Evolutionary conservation across 1,140 invertebrate genomes (phyloP).

Genomic region (Drosophila eugracilis): DNA sequence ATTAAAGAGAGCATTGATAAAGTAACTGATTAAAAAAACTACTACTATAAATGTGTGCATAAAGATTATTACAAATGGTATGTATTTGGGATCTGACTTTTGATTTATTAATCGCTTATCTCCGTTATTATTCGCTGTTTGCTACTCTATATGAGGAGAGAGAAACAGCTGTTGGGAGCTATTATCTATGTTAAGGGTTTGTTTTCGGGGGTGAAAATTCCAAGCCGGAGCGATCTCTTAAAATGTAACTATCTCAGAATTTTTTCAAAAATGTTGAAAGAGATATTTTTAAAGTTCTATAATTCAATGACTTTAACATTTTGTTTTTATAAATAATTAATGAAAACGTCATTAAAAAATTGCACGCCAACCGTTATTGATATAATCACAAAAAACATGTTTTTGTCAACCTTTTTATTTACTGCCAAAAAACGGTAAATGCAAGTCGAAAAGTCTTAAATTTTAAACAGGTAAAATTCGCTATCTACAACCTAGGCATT

Average conservation of each 20-base stretch:
- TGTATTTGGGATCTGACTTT: background rate
- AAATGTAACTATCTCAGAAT: background rate
- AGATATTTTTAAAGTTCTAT: too few species aligned
- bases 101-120: background rate
- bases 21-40: constrained; percentile 5
- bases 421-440: too few species aligned
- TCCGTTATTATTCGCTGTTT: background rate
- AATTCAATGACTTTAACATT: too few species aligned
- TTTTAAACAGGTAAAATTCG: background rate
- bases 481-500: background rate
- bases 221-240: background rate
- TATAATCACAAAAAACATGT: background rate
- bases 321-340: too few species aligned
- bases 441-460: background rate
- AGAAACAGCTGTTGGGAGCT: constrained; percentile 15
- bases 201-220: background rate
- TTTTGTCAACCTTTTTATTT: too few species aligned
- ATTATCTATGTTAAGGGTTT: constrained; percentile 14
- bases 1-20: background rate
- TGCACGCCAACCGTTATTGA: background rate
- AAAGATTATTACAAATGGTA: constrained; percentile 2
- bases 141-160: background rate
- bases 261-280: too few species aligned
- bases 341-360: background rate
- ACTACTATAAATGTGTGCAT: background rate